A percentile compares a stretch with the other conserved stretches of the same genome.
These are phyloP conservation scores for Drosophila formosana DNA, from an alignment of 2,888 invertebrate species.

Conservation along the genomic window DNA sequence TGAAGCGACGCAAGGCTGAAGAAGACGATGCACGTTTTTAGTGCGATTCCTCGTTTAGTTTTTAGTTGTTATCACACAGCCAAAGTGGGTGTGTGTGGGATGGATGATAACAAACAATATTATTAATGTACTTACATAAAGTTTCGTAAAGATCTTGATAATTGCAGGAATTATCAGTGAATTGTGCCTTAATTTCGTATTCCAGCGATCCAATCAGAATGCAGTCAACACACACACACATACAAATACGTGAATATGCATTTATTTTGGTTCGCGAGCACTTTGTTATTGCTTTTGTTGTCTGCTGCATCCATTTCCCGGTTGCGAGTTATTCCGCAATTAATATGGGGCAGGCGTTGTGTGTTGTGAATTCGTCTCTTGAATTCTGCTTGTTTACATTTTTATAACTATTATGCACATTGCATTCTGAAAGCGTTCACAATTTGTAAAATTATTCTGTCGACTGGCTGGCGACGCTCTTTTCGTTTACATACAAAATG, in stretches of 20 bases:
- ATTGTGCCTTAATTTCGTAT: slow-evolving; percentile 27
- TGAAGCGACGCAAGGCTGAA: slow-evolving; percentile 7
- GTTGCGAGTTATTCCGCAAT: slow-evolving; percentile 14
- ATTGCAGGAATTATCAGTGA: slow-evolving; percentile 36
- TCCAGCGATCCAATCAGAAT: slow-evolving; percentile 53
- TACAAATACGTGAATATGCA: slow-evolving; percentile 46
- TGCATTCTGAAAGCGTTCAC: slow-evolving; percentile 37
- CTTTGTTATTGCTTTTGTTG: slow-evolving; percentile 74
- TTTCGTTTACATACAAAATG: slow-evolving; percentile 12
- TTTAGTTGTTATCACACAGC: slow-evolving; percentile 43
- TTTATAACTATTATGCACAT: slow-evolving; percentile 60
- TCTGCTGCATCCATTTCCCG: slow-evolving; percentile 56
- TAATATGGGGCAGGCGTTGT: slow-evolving; percentile 1
- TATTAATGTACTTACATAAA: slow-evolving; percentile 68
- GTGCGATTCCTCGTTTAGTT: slow-evolving; percentile 32
- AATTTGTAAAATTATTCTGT: slow-evolving; percentile 24
- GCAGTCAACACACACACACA: slow-evolving; percentile 47
- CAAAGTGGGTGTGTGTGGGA: slow-evolving; percentile 49
- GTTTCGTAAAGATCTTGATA: slow-evolving; percentile 48
- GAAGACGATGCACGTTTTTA: slow-evolving; percentile 57
- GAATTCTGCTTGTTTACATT: slow-evolving; percentile 25
- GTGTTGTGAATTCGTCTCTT: not conserved
- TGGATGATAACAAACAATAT: slow-evolving; percentile 34
- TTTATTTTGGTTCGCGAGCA: slow-evolving; percentile 74
- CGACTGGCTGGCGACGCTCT: slow-evolving; percentile 20